Percentiles rank a stretch among this genome's conserved stretches.
phyloP scores from a whole-genome alignment of 2,888 invertebrate genomes.

The Morpho deidamia region DNA sequence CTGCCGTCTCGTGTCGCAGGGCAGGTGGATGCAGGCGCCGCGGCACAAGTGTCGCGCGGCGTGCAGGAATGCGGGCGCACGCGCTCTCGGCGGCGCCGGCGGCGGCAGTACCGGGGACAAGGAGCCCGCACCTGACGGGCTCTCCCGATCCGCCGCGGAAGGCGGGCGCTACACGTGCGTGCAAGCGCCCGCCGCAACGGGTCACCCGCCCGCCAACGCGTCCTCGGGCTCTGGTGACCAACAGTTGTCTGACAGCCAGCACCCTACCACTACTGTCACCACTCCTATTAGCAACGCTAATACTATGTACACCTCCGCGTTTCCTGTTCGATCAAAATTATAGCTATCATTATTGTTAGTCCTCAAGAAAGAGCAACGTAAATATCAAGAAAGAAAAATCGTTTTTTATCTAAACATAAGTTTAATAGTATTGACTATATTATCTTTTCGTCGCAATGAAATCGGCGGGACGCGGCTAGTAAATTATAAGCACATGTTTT shows the following conservation, averaged over 20 bases:
- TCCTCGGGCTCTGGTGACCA: conserved; percentile 87
- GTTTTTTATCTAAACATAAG: too few species aligned
- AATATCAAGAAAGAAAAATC: too few species aligned
- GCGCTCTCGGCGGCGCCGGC: conserved; percentile 43
- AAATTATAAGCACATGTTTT: too few species aligned
- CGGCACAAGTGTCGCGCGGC: conserved; percentile 60
- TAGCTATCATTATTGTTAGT: too few species aligned
- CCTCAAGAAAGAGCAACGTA: too few species aligned
- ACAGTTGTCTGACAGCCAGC: conserved; percentile 88
- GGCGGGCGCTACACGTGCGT: conserved; percentile 77
- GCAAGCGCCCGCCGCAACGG: conserved; percentile 80
- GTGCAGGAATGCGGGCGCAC: conserved; percentile 53
- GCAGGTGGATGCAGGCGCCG: conserved; percentile 53
- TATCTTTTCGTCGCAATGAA: too few species aligned
- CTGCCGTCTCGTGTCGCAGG: conserved; percentile 45
- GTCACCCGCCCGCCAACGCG: conserved; percentile 83
- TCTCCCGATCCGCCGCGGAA: conserved; percentile 57
- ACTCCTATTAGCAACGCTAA: conserved; percentile 84
- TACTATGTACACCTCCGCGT: conserved; percentile 87
- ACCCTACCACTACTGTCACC: conserved; percentile 85
- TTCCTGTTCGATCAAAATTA: conserved; percentile 66
- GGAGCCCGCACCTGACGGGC: conserved; percentile 52
- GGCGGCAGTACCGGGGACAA: conserved; percentile 62
- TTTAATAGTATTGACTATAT: too few species aligned
- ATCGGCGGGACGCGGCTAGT: too few species aligned